These are phyloP conservation scores for Cygnus buccinator DNA, from an alignment of 2,113 vertebrate genomes.

Conservation along the genomic window DNA sequence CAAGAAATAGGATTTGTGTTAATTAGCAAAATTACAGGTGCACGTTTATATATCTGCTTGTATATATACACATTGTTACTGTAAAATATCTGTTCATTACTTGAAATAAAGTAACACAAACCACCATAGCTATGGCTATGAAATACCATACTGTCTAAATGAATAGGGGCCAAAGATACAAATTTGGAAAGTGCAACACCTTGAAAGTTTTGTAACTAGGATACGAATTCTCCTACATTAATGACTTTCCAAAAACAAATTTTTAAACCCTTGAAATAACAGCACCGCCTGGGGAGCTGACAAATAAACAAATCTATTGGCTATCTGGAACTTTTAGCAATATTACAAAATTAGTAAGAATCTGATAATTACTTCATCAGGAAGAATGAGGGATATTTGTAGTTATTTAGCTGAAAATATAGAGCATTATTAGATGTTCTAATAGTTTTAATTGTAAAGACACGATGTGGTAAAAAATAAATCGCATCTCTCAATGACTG, in stretches of 20 bases:
- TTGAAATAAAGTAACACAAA: not conserved
- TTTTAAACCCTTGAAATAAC: not conserved
- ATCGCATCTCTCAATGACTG: not conserved
- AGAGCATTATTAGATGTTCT: not conserved
- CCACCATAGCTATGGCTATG: not conserved
- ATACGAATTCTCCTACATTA: not conserved
- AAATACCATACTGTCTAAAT: fast-evolving
- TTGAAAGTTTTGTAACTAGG: not conserved
- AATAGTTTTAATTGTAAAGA: not conserved
- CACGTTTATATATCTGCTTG: not conserved
- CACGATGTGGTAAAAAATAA: not conserved
- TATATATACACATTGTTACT: fast-evolving
- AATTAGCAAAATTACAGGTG: not conserved
- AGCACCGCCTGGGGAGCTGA: not conserved
- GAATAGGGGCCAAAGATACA: not conserved
- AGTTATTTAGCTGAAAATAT: not conserved
- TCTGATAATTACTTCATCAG: not conserved
- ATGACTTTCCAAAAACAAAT: not conserved
- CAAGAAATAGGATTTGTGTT: slow-evolving; percentile 13
- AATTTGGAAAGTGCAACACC: not conserved
- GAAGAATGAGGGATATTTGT: not conserved
- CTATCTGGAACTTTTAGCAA: not conserved
- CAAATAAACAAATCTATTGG: not conserved
- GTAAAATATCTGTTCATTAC: not conserved
- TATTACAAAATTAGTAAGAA: not conserved